Conservation (phyloP, 2,888 invertebrate species). For the Baronia brevicornis region DNA sequence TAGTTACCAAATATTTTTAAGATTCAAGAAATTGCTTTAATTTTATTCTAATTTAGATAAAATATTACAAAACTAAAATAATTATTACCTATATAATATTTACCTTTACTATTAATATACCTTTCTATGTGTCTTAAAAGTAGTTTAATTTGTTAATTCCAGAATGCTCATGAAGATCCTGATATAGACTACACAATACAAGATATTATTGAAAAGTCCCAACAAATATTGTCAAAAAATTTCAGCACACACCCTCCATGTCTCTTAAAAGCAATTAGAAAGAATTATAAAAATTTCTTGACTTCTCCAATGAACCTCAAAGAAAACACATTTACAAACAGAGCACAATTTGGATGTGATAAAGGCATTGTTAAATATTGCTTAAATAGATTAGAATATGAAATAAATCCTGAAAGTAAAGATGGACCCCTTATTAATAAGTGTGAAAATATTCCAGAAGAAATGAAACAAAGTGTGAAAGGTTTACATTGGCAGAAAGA, state of each 20-base stretch:
- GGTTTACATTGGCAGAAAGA: slow-evolving; percentile 59
- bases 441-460: slow-evolving; percentile 43
- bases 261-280: slow-evolving; percentile 35
- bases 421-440: slow-evolving; percentile 51
- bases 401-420: slow-evolving; percentile 42
- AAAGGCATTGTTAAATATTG: slow-evolving; percentile 59
- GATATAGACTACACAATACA: slow-evolving; percentile 34
- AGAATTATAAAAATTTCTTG: slow-evolving; percentile 50
- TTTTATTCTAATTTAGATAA: too few relatives aligned
- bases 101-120: too few relatives aligned
- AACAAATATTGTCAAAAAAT: slow-evolving; percentile 45
- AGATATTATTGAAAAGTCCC: slow-evolving; percentile 49
- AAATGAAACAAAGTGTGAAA: slow-evolving; percentile 47
- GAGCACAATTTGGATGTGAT: slow-evolving; percentile 38
- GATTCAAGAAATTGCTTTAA: too few relatives aligned
- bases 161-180: slow-evolving; percentile 62
- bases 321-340: slow-evolving; percentile 49
- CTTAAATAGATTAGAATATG: slow-evolving; percentile 53
- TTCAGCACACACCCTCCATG: slow-evolving; percentile 61
- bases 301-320: slow-evolving; percentile 45
- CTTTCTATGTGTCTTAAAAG: too few relatives aligned
- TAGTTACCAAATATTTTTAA: too few relatives aligned
- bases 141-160: slow-evolving; percentile 27
- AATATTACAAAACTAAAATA: too few relatives aligned
- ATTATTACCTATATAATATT: too few relatives aligned